Evolutionary conservation across 2,888 invertebrate genomes (phyloP), one percentile per base, ranked within the genome.

Genomic region (Toxonevra muliebris): DNA sequence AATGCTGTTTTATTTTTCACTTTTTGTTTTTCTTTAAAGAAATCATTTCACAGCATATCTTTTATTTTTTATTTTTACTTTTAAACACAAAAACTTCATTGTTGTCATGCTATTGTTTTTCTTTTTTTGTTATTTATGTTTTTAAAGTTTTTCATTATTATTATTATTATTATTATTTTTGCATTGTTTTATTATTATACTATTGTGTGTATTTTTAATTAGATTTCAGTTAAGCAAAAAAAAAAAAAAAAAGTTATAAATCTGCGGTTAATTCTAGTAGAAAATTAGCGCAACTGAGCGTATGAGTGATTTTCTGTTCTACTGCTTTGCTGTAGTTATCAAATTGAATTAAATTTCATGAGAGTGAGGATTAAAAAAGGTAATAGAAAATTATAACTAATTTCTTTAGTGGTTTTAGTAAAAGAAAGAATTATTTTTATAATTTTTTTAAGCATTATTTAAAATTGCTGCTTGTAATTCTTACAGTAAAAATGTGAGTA

Each of bases 291-390:
- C 43, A 9, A 17, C 43, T 20, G 9, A 52, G 65, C 53, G 65
- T 43, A 65, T 59, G 59, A 59, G 59, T 53, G 65, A 59, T 59
- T 65, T 59, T 59, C 43, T 42, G 41, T 59, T 59, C 20, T 41
- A 13, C 20, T 50, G 41, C 15, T 54, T 62, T 62, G 43, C 11
- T 52, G 15, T 48, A n/a, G 9, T 40, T 42, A 17, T 11, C 15
- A 15, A 11, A 8, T 43, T 41, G 42, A 17, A 15, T 40, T n/a
- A n/a, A n/a, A n/a, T n/a, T n/a, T n/a, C n/a, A n/a, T n/a, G n/a
- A n/a, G n/a, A n/a, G n/a, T n/a, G n/a, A 1, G 50, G 10, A 1
- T 12, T 17, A 0, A 59, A 58, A 58, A 48, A 48, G 13, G 48
- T 30, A 30, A 30, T 30, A 30, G 30, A 2, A 4, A 30, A 7